Base-by-base conservation (phyloP, 1,140 invertebrate species). In the Mizuhopecten yessoensis region DNA sequence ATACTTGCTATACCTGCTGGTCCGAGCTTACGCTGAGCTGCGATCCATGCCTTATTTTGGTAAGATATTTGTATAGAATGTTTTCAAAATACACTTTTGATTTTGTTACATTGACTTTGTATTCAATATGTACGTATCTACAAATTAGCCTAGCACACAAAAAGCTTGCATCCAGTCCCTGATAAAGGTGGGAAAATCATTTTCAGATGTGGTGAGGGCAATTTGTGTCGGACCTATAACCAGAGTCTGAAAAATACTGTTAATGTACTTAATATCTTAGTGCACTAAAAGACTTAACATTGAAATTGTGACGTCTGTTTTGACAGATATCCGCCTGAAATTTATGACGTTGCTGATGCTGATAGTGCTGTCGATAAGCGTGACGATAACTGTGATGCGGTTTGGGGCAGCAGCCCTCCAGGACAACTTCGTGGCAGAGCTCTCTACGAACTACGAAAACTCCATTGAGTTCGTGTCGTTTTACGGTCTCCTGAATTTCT, bases 41-140 rank as follows among this genome's bases (percentile, higher is more conserved):
- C 97, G 98, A 95, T 98, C 98, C 15, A 99, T 99, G 99, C 99
- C 99, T 92, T 99, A 98, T 97, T 99, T 99, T 97, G 99, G 99
- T 99, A 97, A 97, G 97, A 29, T 86, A 10, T 86, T 75, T n/a
- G n/a, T 87, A 87, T 15, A 87, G 33, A 34, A 34, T n/a, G 11
- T 87, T 20, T 15, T 29, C 36, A 39, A 39, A n/a, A n/a, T n/a
- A n/a, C n/a, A n/a, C n/a, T n/a, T n/a, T n/a, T n/a, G n/a, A n/a
- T n/a, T n/a, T n/a, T n/a, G n/a, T n/a, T n/a, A n/a, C n/a, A n/a
- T n/a, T n/a, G n/a, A n/a, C 13, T 39, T 39, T 39, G 13, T 13
- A 39, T 39, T 5, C 36, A 39, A 13, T n/a, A n/a, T n/a, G 13
- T 39, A 39, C 13, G 36, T 7, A 5, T 39, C 36, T 39, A 5